Conservation (phyloP, 2,797 vertebrate genomes). For the Sus cebifrons region DNA sequence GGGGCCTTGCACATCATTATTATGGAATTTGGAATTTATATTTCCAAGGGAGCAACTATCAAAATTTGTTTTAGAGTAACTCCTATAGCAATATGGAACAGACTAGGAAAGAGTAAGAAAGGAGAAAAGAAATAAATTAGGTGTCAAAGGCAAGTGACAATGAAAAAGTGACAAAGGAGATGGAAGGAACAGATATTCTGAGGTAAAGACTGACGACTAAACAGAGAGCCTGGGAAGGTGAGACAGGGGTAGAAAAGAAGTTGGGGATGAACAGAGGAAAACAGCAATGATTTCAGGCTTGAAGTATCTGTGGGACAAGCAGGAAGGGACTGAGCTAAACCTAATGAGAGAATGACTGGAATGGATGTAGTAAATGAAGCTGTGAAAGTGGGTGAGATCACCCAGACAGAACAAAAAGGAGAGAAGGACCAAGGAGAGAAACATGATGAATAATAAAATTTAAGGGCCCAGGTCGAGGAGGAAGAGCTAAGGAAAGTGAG, state of each 20-base stretch:
- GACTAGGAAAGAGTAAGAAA: not conserved
- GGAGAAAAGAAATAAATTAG: not conserved
- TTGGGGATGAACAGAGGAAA: not conserved
- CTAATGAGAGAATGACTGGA: not conserved
- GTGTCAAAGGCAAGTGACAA: not conserved
- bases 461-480: not conserved
- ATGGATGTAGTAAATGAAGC: not conserved
- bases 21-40: not conserved
- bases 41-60: conserved; percentile 14
- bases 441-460: not conserved
- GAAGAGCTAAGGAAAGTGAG: not conserved
- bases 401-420: not conserved
- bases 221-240: not conserved
- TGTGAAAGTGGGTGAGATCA: not conserved
- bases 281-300: not conserved
- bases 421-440: not conserved
- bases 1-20: not conserved
- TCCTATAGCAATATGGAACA: not conserved
- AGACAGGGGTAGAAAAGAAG: not conserved
- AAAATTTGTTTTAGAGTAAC: conserved; percentile 57
- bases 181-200: not conserved
- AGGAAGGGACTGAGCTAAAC: not conserved
- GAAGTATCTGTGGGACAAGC: not conserved
- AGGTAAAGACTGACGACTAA: conserved; percentile 18
- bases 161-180: not conserved